These are phyloP conservation scores for Quadroppia sp. DNA, from an alignment of 2,888 invertebrate species.

Conservation along the genomic window DNA sequence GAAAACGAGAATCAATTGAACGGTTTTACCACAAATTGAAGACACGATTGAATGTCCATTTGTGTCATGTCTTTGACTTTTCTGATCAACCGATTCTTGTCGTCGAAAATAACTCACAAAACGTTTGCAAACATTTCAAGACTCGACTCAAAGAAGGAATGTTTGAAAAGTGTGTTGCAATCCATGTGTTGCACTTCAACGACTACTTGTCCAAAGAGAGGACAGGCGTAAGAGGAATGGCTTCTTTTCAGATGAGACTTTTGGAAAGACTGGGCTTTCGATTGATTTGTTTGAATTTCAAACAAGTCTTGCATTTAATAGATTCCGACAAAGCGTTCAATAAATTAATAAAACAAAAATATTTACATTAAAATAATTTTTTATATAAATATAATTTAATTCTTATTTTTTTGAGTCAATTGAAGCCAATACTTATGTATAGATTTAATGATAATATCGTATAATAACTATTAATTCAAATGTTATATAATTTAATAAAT, in stretches of 20 bases:
- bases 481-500: too few relatives aligned
- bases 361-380: too few relatives aligned
- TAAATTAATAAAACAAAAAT: neutral
- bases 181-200: neutral
- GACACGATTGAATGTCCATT: neutral
- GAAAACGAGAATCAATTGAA: neutral
- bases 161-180: neutral
- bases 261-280: neutral
- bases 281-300: neutral
- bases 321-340: neutral
- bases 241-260: neutral
- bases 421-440: too few relatives aligned
- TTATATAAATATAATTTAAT: too few relatives aligned
- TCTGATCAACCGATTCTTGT: neutral
- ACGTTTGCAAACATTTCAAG: neutral
- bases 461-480: too few relatives aligned
- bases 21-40: neutral
- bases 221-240: neutral
- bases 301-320: neutral
- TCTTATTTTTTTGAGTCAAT: too few relatives aligned
- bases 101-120: neutral
- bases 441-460: too few relatives aligned
- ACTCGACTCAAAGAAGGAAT: neutral
- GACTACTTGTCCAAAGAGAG: neutral
- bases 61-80: neutral